Conservation (phyloP, 1,140 invertebrate species). For the Polypedilum pembai region DNA sequence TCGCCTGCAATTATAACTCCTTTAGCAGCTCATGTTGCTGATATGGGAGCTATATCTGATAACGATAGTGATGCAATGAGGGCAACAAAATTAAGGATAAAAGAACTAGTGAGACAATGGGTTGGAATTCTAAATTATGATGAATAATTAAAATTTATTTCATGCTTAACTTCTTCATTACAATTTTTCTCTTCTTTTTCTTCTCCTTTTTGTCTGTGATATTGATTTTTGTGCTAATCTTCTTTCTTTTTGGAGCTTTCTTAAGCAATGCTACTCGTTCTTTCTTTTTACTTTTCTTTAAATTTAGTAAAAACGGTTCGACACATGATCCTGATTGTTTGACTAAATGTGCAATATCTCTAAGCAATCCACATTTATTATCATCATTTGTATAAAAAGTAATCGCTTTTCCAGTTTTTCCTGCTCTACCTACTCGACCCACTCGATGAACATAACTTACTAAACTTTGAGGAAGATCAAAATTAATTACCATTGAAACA, state of each 20-base stretch:
- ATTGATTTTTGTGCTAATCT: slow-evolving; percentile 53
- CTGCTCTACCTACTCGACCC: slow-evolving; percentile 90
- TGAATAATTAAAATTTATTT: no score
- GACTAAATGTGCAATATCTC: slow-evolving; percentile 78
- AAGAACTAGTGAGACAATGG: slow-evolving; percentile 52
- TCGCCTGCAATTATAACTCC: slow-evolving; percentile 3
- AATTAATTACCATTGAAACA: slow-evolving; percentile 95
- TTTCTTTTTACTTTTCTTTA: slow-evolving; percentile 65
- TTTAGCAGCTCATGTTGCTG: slow-evolving; percentile 63
- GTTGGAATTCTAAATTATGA: slow-evolving; percentile 32
- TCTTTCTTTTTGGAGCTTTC: slow-evolving; percentile 52
- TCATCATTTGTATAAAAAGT: slow-evolving; percentile 94
- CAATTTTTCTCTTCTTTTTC: slow-evolving; percentile 20
- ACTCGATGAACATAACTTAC: slow-evolving; percentile 89
- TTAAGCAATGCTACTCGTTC: slow-evolving; percentile 53
- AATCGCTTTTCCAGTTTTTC: slow-evolving; percentile 73
- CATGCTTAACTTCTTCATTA: background rate
- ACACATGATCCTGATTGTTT: slow-evolving; percentile 81
- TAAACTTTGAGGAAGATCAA: slow-evolving; percentile 88
- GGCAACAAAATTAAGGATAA: slow-evolving; percentile 50
- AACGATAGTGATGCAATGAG: slow-evolving; percentile 52
- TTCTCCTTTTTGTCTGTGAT: background rate
- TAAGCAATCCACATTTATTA: slow-evolving; percentile 41
- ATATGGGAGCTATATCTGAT: slow-evolving; percentile 51
- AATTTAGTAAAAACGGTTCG: slow-evolving; percentile 78